A percentile compares a stretch with the other conserved stretches of the same genome.
These are phyloP conservation scores for Rafetus swinhoei DNA, from an alignment of 2,113 vertebrate genomes.

Conservation along the genomic window DNA sequence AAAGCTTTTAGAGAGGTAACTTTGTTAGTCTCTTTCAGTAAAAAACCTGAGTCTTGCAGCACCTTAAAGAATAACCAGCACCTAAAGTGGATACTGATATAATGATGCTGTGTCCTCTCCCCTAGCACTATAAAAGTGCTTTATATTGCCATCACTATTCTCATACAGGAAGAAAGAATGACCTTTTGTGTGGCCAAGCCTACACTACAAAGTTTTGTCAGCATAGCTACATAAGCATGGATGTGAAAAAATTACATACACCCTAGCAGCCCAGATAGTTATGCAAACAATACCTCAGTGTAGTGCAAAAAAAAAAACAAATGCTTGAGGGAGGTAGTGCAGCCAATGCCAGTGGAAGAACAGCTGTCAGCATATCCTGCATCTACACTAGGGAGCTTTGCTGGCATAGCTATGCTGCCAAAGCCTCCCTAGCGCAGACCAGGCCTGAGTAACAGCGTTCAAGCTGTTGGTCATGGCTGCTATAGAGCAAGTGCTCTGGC, in stretches of 20 bases:
- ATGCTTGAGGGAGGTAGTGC: not conserved
- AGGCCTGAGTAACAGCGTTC: not conserved
- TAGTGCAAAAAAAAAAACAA: not conserved
- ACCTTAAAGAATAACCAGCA: accelerated
- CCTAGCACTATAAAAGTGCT: not conserved
- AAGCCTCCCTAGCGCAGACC: not conserved
- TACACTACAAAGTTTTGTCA: not conserved
- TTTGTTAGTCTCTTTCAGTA: too few species aligned
- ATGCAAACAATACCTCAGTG: not conserved
- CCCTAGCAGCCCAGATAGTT: not conserved
- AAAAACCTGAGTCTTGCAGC: too few species aligned
- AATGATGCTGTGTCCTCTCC: not conserved
- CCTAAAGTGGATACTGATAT: not conserved
- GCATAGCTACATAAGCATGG: not conserved
- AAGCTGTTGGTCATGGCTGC: not conserved
- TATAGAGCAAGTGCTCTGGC: not conserved
- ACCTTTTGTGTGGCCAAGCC: not conserved
- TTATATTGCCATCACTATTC: not conserved
- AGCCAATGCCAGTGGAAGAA: not conserved
- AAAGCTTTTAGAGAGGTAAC: too few species aligned
- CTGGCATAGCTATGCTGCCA: not conserved
- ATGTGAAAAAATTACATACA: not conserved
- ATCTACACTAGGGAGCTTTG: not conserved
- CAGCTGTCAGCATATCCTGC: not conserved
- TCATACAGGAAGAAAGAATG: not conserved